Percentiles rank a stretch among this genome's conserved stretches.
These are phyloP conservation scores for Proteles cristata DNA, from an alignment of 2,113 vertebrate species.

Conservation along the genomic window DNA sequence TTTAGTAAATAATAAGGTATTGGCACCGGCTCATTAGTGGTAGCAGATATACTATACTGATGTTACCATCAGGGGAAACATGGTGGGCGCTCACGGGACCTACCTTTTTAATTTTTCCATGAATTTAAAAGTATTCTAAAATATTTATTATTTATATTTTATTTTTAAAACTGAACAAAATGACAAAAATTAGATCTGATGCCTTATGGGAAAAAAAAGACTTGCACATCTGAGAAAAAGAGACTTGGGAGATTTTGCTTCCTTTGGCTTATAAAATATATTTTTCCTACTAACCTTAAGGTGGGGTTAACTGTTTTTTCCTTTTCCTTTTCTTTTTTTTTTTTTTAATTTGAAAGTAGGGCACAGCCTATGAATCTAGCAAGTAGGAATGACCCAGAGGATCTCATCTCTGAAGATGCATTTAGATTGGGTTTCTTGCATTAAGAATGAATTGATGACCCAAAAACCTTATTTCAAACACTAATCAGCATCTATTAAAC, in stretches of 20 bases:
- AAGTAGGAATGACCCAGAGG: conserved; percentile 60
- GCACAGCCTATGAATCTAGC: conserved; percentile 36
- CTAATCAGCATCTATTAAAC: conserved; percentile 41
- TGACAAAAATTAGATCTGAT: not conserved
- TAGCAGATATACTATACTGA: not conserved
- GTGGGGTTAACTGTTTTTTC: not conserved
- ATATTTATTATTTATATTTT: not conserved
- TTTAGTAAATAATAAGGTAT: not conserved
- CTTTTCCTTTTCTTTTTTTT: not conserved
- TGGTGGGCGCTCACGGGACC: fast-evolving
- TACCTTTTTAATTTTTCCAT: not conserved
- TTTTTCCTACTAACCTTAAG: conserved; percentile 22
- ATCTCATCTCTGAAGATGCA: conserved; percentile 47
- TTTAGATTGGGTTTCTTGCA: conserved; percentile 48
- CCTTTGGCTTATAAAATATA: not conserved
- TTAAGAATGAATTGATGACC: conserved; percentile 62
- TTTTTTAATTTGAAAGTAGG: conserved; percentile 60
- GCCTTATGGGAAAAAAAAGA: not conserved
- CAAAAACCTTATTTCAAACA: conserved; percentile 75
- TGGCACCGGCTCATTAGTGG: not conserved
- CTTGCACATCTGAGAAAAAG: conserved; percentile 29
- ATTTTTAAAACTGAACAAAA: conserved; percentile 19
- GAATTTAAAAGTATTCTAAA: not conserved
- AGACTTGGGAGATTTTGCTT: not conserved
- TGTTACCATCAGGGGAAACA: not conserved